Evolutionary conservation across 2,888 invertebrate genomes (phyloP), one percentile per base, ranked within the genome.

Genomic region (Tromatobia lineatoria): DNA sequence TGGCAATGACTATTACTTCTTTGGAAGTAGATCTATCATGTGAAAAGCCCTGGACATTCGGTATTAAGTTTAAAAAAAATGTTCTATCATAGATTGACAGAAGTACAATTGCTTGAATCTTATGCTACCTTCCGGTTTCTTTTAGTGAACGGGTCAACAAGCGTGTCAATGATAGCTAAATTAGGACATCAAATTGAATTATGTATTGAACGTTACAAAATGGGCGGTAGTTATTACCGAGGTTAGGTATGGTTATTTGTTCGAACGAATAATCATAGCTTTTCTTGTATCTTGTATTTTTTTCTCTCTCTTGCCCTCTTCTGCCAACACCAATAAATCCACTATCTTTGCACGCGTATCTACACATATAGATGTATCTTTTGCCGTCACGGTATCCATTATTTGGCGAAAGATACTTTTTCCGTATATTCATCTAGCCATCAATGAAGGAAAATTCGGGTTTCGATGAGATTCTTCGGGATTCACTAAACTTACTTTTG

Each of bases 201-300:
- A 81, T 84, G 82, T 85, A 86, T 87, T 87, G 77, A 66, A 80
- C 77, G 82, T 77, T 70, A 69, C 74, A 61, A 77, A 86, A 85
- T 81, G 84, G 85, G 61, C 84, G 87, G 86, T 86, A 73, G 74
- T 83, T 86, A 86, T 87, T 85, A 54, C 71, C 76, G 64, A 45
- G 80, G 45, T 54, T 67, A 61, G 45, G 47, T 77, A 77, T 64
- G 80, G 67, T 34, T 73, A 76, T 83, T 83, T 82, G 83, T 86
- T 80, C 85, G 80, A 61, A 69, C 79, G 81, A 75, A 29, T 4
- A 29, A 2, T 4, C 29, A 29, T 29, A 29, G 29, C 10, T 42
- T 73, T n/a, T n/a, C n/a, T n/a, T n/a, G n/a, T n/a, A n/a, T n/a
- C n/a, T n/a, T 74, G 29, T 61, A n/a, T 59, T 38, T 61, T 59